Conservation (phyloP, 1,140 invertebrate species). For the Cydia strobilella region DNA sequence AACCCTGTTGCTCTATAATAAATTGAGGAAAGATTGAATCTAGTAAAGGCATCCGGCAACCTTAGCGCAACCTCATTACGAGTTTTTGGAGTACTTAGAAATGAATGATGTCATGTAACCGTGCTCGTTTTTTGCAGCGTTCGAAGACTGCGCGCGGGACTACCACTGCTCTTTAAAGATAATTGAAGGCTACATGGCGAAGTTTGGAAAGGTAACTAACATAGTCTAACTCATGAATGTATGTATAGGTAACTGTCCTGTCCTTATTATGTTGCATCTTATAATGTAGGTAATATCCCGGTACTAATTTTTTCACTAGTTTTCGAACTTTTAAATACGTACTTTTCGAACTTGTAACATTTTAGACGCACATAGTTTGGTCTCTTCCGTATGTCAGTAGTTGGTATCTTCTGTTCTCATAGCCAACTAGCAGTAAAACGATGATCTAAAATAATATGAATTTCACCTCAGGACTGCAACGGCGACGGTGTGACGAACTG, state of each 20-base stretch:
- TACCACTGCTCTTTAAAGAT: slow-evolving; percentile 82
- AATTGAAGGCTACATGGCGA: slow-evolving; percentile 82
- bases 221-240: neutral
- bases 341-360: no score
- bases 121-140: slow-evolving; percentile 75
- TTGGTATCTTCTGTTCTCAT: no score
- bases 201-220: slow-evolving; percentile 77
- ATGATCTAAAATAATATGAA: neutral
- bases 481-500: slow-evolving; percentile 82
- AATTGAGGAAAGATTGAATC: neutral
- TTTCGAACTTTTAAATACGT: neutral
- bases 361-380: no score
- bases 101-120: slow-evolving; percentile 24
- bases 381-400: no score
- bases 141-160: slow-evolving; percentile 82
- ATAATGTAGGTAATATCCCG: no score
- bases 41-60: neutral
- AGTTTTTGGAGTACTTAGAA: slow-evolving; percentile 6
- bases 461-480: slow-evolving; percentile 81
- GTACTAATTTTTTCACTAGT: no score
- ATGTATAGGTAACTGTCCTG: no score
- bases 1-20: slow-evolving; percentile 30
- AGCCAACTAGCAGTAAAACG: no score
- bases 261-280: no score
- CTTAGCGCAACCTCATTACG: slow-evolving; percentile 19